Evolutionary conservation across 2,888 invertebrate genomes (phyloP), one percentile per base, ranked within the genome.

Genomic region (Gymnosoma rotundatum): DNA sequence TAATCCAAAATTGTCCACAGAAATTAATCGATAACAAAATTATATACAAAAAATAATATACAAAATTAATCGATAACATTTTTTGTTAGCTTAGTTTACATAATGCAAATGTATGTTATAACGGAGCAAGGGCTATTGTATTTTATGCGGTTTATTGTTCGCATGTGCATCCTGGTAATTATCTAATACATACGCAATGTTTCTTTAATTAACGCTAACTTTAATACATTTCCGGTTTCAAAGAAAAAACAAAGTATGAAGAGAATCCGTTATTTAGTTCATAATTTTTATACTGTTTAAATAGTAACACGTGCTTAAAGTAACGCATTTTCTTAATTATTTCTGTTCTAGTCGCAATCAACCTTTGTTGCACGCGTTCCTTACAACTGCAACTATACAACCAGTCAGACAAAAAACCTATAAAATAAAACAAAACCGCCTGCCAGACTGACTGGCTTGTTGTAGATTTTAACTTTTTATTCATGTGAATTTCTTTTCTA

Each of bases 271-370:
- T 80, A 74, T 32, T 36, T 54, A 54, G 60, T 64, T 60, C 32
- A 73, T 66, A 66, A 52, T 21, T 36, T 69, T 70, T n/a, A 12
- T 2, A 54, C 18, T 20, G 36, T 50, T 72, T 73, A 81, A 78
- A 56, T 78, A 56, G 60, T 10, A 81, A 81, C 74, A 84, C 84
- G 81, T 84, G 84, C 84, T 84, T 48, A 64, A 78, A 74, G 74
- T 58, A 84, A 84, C 78, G 81, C 84, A 84, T 84, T 78, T 69
- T 78, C 45, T 70, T 54, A 70, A 76, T 36, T 20, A 82, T 64
- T 60, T 52, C 6, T 75, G 50, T 58, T 75, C 81, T 82, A 82
- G 76, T 70, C 81, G 70, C 60, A 72, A 75, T 64, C 70, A 82
- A 60, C 63, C 63, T 58, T 64, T 58, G 69, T 58, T 81, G 75